phyloP scores from a whole-genome alignment of 1,140 invertebrate genomes.

The Dryas iulia region DNA sequence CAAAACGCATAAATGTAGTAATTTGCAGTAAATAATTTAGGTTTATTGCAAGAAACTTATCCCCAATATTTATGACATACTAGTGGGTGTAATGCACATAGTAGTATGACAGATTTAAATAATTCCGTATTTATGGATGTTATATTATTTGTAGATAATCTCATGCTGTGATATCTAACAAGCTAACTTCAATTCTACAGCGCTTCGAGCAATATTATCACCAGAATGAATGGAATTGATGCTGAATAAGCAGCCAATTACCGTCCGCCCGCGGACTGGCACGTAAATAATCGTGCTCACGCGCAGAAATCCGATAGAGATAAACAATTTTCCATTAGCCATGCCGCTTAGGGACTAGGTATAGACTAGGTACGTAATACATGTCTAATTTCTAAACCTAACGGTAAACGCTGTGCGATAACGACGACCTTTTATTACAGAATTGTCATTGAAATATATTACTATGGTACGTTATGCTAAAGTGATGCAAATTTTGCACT shows the following conservation, averaged over 20 bases:
- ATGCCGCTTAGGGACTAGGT: conserved; percentile 30
- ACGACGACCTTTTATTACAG: conserved; percentile 61
- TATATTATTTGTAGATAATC: conserved; percentile 7
- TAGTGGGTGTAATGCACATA: background rate
- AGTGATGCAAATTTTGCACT: conserved; percentile 64
- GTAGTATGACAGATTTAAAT: background rate
- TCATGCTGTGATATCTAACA: conserved; percentile 20
- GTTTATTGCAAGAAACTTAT: background rate
- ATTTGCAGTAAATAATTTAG: background rate
- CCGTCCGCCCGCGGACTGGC: conserved; percentile 48
- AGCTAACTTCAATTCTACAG: conserved; percentile 42
- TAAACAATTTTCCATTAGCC: conserved; percentile 71
- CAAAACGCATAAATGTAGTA: background rate
- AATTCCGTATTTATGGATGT: background rate
- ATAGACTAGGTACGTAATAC: conserved; percentile 24
- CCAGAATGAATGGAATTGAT: conserved; percentile 70
- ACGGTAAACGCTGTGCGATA: conserved; percentile 51
- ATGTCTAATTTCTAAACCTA: conserved; percentile 63
- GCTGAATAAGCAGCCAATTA: conserved; percentile 70
- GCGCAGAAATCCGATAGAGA: conserved; percentile 60
- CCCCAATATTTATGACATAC: background rate
- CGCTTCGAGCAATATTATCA: conserved; percentile 59
- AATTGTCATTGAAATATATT: conserved; percentile 67
- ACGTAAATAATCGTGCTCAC: conserved; percentile 64
- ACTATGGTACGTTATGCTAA: conserved; percentile 58